Evolutionary conservation across 2,888 invertebrate species (phyloP), one percentile per base, ranked within the genome.

Genomic region (Caenorhabditis wallacei): DNA sequence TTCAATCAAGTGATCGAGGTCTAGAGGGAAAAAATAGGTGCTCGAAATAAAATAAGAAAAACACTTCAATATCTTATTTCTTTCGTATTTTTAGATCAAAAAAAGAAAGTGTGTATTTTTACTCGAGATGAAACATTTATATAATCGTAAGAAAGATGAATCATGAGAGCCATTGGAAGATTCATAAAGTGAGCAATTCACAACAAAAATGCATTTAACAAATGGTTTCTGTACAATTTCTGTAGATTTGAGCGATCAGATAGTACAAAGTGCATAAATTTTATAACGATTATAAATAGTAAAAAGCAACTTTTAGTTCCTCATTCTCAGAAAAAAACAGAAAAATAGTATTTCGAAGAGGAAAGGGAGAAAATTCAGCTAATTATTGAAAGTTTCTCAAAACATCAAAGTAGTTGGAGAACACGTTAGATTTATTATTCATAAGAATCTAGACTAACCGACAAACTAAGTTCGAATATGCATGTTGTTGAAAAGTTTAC

Each of bases 1-100:
- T 51, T 69, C 30, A 56, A 54, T 63, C 61, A 51, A 80, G 61
- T 48, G 51, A 72, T 43, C 20, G 61, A 64, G 51, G 30, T 26
- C 1, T 24, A 59, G 37, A 20, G 18, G 30, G n/a, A 37, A 11
- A 24, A 24, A 40, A 35, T 22, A 24, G 22, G n/a, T 51, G 22
- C 24, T 37, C 43, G 30, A 20, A 53, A 30, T 40, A 7, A 0
- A 22, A 10, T 16, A 11, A 30, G 18, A 2, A n/a, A 37, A 56
- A 56, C 24, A 30, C 22, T 7, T 7, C 46, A 13, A 16, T 16
- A n/a, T 13, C 18, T 48, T 48, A 48, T 30, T 30, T 30, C 8
- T 30, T 13, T 53, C 24, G 3, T 24, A 53, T 5, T 53, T 53
- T 13, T 53, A 7, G 2, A 13, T 3, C 2, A 48, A 18, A 18